Base-by-base conservation (phyloP, 2,113 vertebrate species). In the Ranitomeya variabilis region DNA sequence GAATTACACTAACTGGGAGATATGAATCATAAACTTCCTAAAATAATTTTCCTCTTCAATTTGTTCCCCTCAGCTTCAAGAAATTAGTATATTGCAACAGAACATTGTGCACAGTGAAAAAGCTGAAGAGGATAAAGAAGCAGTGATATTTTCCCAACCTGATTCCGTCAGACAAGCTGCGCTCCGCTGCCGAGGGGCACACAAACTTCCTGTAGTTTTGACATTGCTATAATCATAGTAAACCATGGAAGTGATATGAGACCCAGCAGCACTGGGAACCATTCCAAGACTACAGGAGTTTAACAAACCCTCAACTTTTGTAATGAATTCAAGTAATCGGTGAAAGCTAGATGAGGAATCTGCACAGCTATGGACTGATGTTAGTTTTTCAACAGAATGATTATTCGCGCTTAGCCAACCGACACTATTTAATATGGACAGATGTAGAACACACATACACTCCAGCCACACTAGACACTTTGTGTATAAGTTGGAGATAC, bases 171-270 rank as follows among this genome's bases (percentile, higher is more conserved):
- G 37, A 86, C 13, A n/a, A 21, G 85, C 57, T 51, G 12, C 13
- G 5, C 16, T n/a, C 57, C 51, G 52, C 26, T 60, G 37, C 37
- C 16, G 59, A 15, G 57, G 8, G 31, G 54, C 57, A 78, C 19
- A 79, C 59, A 51, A 64, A 62, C 54, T 74, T 86, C 57, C 74
- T 64, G 37, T 62, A 74, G 71, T 74, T 74, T 74, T 74, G 71
- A 74, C 71, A 74, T 74, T 37, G 71, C 71, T 74, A 45, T 45
- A 45, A 45, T 74, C 31, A 74, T 74, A 74, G 71, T 74, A 74
- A 74, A 74, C 31, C 71, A 45, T 18, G 31, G 31, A 74, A 74
- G 14, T 45, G 15, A 7, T 74, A 74, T 19, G 31, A 51, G 37
- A 37, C 71, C 31, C 71, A 71, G 69, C 26, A 71, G 69, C 23